These are phyloP conservation scores for Peromyscus californicus DNA, from an alignment of 2,113 vertebrate genomes.

Conservation along the genomic window DNA sequence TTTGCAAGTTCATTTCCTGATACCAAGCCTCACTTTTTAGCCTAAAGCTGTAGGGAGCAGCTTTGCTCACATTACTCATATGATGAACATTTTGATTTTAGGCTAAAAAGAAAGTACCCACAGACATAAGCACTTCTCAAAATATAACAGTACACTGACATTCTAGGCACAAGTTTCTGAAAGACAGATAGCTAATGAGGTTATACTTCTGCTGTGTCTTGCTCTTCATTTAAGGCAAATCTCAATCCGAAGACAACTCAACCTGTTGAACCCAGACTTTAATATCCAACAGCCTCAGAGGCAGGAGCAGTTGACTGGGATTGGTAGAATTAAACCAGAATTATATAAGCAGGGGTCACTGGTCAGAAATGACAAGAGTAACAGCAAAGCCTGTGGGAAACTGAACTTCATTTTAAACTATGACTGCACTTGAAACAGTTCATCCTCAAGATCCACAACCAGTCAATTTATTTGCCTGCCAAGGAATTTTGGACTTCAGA, in stretches of 20 bases:
- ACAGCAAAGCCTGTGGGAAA: conserved; percentile 93
- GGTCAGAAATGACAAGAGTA: conserved; percentile 93
- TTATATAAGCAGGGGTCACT: conserved; percentile 98
- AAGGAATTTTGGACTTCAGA: conserved; percentile 95
- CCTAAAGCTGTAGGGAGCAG: neutral
- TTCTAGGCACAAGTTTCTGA: neutral
- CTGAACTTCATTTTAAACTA: conserved; percentile 98
- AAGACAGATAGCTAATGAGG: neutral
- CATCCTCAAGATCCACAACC: conserved; percentile 98
- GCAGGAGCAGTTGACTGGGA: conserved; percentile 96
- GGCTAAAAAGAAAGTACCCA: conserved; percentile 71
- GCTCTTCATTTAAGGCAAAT: conserved; percentile 88
- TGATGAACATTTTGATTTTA: neutral
- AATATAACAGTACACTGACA: neutral
- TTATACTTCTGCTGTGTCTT: neutral
- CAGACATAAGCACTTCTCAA: too few species aligned
- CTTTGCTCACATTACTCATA: neutral
- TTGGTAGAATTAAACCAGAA: conserved; percentile 93
- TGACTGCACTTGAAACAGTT: conserved; percentile 98
- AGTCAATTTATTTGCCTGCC: conserved; percentile 96
- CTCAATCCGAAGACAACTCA: conserved; percentile 96
- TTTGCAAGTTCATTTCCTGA: neutral
- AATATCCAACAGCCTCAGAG: conserved; percentile 98
- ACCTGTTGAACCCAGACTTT: conserved; percentile 98
- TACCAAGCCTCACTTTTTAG: neutral